Conservation (phyloP, 2,888 invertebrate species). For the Platypus cylindrus region DNA sequence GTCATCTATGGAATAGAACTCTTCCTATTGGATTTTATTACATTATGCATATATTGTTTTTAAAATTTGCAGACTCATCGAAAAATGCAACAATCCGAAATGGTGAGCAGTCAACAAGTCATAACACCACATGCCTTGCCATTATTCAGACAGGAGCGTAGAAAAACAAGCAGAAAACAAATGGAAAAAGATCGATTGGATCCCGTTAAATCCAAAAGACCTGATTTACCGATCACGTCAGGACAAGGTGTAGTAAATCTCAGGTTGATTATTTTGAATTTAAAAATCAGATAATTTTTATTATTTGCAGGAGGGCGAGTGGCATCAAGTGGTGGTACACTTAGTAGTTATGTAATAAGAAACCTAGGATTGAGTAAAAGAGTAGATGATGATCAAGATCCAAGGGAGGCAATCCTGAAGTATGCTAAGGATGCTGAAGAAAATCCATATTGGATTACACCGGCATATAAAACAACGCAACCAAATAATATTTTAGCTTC, state of each 20-base stretch:
- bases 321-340: constrained; percentile 86
- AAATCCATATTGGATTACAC: constrained; percentile 94
- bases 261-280: background rate
- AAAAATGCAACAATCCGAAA: constrained; percentile 71
- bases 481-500: constrained; percentile 67
- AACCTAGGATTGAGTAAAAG: constrained; percentile 88
- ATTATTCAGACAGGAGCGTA: constrained; percentile 82
- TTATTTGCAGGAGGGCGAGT: constrained; percentile 64
- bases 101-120: constrained; percentile 71
- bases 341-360: constrained; percentile 84
- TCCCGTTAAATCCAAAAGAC: constrained; percentile 69
- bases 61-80: constrained; percentile 32
- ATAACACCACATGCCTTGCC: constrained; percentile 95
- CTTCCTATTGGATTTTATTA: background rate
- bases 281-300: background rate
- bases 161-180: constrained; percentile 77
- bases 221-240: constrained; percentile 78
- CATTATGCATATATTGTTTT: constrained; percentile 1
- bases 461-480: constrained; percentile 82
- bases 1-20: too few species aligned
- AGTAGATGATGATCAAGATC: constrained; percentile 86
- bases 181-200: constrained; percentile 85
- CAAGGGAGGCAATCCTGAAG: constrained; percentile 86
- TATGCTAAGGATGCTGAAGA: constrained; percentile 91
- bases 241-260: constrained; percentile 41